These are phyloP conservation scores for Folsomia candida DNA, from an alignment of 2,888 invertebrate species.

Conservation along the genomic window DNA sequence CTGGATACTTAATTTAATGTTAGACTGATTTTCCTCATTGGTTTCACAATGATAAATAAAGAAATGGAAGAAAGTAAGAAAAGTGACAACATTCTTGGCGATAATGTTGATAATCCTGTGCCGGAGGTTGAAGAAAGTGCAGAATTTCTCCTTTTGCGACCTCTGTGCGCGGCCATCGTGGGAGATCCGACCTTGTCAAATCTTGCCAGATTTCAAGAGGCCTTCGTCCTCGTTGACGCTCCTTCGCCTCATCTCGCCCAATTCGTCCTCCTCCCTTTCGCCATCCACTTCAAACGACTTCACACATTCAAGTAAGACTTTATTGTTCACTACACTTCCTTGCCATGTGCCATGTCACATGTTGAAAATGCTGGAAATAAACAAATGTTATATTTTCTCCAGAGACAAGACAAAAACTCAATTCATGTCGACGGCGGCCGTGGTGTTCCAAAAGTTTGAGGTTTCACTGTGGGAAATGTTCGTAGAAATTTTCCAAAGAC, in stretches of 20 bases:
- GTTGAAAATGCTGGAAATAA: too few relatives aligned
- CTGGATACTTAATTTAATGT: too few relatives aligned
- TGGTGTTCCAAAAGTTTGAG: conserved; percentile 19
- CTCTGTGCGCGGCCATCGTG: conserved; percentile 23
- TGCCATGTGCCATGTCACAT: not conserved
- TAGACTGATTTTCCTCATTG: too few relatives aligned
- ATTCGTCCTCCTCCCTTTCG: conserved; percentile 38
- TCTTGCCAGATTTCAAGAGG: conserved; percentile 18
- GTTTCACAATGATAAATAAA: too few relatives aligned
- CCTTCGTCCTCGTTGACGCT: conserved; percentile 7
- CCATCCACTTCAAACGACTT: conserved; percentile 32
- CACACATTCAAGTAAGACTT: conserved; percentile 28
- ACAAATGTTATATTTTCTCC: conserved; percentile 9
- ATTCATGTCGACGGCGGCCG: conserved; percentile 21
- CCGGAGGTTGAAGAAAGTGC: too few relatives aligned
- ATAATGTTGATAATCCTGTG: too few relatives aligned
- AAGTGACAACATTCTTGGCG: too few relatives aligned
- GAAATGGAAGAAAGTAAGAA: too few relatives aligned
- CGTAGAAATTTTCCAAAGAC: conserved; percentile 37
- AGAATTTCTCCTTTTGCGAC: conserved; percentile 31
- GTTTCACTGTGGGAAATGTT: conserved; percentile 32
- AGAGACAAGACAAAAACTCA: conserved; percentile 20
- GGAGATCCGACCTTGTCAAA: conserved; percentile 19
- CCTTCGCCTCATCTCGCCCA: conserved; percentile 26
- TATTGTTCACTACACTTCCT: not conserved